These are phyloP conservation scores for Delichon dasypus DNA, from an alignment of 2,797 vertebrate species.

Conservation along the genomic window DNA sequence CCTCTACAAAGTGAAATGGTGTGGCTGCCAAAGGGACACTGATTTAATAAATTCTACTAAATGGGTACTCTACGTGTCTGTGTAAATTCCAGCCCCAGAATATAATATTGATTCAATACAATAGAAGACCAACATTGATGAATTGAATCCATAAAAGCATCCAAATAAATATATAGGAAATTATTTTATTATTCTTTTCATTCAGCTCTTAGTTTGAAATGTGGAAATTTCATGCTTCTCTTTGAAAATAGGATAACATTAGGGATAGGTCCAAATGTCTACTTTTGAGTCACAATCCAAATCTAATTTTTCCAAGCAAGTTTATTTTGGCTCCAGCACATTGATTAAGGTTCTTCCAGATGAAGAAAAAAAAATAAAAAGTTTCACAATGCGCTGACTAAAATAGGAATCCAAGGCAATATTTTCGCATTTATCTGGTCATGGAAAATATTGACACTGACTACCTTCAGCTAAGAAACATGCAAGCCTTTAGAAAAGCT, in stretches of 20 bases:
- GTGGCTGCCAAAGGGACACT: not conserved
- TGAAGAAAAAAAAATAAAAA: not conserved
- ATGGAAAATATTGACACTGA: not conserved
- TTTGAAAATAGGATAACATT: not conserved
- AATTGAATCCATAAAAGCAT: constrained; percentile 22
- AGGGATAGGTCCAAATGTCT: not conserved
- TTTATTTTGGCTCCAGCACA: not conserved
- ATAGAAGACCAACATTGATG: not conserved
- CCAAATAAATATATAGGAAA: constrained; percentile 30
- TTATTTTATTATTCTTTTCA: constrained; percentile 23
- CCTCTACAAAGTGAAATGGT: not conserved
- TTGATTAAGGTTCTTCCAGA: not conserved
- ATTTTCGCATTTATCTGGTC: not conserved
- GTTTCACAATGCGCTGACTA: not conserved
- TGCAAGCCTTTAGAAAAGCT: not conserved
- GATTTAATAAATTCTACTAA: not conserved
- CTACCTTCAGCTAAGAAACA: not conserved
- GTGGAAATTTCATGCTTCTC: not conserved
- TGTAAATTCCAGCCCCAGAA: constrained; percentile 17
- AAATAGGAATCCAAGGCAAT: not conserved
- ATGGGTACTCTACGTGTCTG: not conserved
- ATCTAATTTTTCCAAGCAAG: not conserved
- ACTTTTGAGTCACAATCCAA: not conserved
- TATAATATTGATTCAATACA: constrained; percentile 14
- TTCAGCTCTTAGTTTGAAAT: not conserved